phyloP scores from a whole-genome alignment of 2,797 vertebrate genomes.

The Heteromormyrus szaboi region DNA sequence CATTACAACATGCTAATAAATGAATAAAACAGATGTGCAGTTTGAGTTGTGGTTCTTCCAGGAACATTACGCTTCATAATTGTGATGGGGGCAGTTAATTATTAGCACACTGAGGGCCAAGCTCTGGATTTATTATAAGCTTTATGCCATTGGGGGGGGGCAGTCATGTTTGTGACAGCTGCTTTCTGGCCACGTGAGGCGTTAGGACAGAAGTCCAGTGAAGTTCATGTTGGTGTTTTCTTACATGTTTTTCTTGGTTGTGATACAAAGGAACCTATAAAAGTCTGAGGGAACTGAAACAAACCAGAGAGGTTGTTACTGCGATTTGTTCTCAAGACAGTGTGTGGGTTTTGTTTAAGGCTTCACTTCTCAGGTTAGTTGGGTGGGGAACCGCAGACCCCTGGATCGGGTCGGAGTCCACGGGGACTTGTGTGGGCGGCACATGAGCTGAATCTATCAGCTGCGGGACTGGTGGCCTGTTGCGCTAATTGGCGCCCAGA shows the following conservation, averaged over 20 bases:
- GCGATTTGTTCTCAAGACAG: background rate
- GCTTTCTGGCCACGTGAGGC: background rate
- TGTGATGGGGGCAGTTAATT: background rate
- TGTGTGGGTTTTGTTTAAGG: background rate
- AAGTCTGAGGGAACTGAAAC: background rate
- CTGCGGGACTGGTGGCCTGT: background rate
- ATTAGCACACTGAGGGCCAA: background rate
- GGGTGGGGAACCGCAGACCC: background rate
- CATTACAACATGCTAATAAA: conserved; percentile 33
- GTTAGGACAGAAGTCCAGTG: background rate
- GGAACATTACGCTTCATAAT: background rate
- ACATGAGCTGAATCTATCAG: background rate
- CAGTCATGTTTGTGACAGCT: background rate
- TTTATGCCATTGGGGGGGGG: background rate
- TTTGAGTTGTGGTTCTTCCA: background rate
- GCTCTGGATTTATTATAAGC: background rate
- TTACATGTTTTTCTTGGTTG: background rate
- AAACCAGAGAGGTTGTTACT: background rate
- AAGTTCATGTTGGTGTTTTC: background rate
- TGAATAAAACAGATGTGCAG: conserved; percentile 25
- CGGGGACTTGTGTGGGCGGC: background rate
- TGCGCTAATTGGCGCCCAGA: background rate
- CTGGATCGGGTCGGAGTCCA: background rate
- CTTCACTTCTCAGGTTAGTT: background rate
- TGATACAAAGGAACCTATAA: background rate